Evolutionary conservation across 1,140 invertebrate species (phyloP), one percentile per base, ranked within the genome.

Genomic region (Conus betulinus): DNA sequence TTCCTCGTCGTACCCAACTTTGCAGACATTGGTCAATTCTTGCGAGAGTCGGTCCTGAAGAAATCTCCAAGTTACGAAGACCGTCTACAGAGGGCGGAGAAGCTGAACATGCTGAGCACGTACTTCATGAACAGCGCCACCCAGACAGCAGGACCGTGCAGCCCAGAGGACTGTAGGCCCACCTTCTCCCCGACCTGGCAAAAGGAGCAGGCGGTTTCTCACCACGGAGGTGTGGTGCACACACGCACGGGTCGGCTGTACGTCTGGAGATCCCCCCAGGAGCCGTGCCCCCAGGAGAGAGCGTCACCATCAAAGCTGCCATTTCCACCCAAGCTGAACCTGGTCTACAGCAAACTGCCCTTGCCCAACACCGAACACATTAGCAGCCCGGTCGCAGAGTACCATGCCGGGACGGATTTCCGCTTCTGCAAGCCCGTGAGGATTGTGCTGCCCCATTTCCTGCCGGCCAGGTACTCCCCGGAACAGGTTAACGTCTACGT

Each of bases 401-500:
- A 83, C 81, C 55, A 5, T 20, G 81, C 52, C 51, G 81, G 81
- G 10, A 25, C 10, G 3, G 53, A 83, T 52, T 52, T 55, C 81
- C 8, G 17, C 10, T 83, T 83, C 52, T 7, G 55, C 15, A 83
- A 83, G 25, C 81, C 81, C 20, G 81, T 83, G 11, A 83, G 3
- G 23, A 83, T 83, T 23, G 23, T 51, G 10, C 81, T 83, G 10
- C 81, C 81, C 0, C 81, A 83, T n/a, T 83, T 83, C 53, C 81
- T 83, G 81, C 81, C 81, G 0, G 11, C 52, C 23, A n/a, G 17
- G 23, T n/a, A 8, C 11, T 20, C 51, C 81, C 81, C 81, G 7
- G 55, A 57, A 15, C 81, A n/a, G 51, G 81, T 83, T 6, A 53
- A 23, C 55, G 81, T 83, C 52, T 83, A 83, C 81, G 81, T 57